These are phyloP conservation scores for Spheniscus humboldti DNA, from an alignment of 2,797 vertebrate species.

Conservation along the genomic window DNA sequence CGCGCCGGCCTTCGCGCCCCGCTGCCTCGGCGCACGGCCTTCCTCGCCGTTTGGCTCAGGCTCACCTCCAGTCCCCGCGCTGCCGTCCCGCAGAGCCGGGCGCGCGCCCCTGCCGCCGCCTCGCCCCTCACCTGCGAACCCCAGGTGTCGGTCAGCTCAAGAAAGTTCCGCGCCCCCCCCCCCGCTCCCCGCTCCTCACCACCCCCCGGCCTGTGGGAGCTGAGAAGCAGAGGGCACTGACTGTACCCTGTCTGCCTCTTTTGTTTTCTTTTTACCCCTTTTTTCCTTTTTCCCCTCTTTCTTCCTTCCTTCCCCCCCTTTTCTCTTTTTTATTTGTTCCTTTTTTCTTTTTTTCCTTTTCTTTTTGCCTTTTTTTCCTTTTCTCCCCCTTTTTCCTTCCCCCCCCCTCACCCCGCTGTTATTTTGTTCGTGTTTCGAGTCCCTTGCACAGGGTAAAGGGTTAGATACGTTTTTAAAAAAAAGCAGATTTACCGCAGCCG, in stretches of 20 bases:
- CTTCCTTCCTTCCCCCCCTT: too few relatives aligned
- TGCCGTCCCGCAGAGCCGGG: accelerated
- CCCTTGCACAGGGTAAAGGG: background rate
- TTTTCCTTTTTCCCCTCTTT: accelerated
- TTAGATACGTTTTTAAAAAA: background rate
- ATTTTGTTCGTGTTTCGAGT: background rate
- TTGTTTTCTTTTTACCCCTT: accelerated
- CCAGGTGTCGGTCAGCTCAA: accelerated
- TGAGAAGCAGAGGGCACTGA: background rate
- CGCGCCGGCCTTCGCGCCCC: accelerated
- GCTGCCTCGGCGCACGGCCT: background rate
- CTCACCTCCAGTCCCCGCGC: accelerated
- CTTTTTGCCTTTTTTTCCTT: too few relatives aligned
- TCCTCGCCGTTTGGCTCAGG: accelerated
- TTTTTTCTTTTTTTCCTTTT: too few relatives aligned
- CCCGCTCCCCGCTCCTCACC: background rate
- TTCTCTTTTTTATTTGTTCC: too few relatives aligned
- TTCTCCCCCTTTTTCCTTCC: too few relatives aligned
- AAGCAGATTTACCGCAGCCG: background rate
- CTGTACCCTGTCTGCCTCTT: background rate
- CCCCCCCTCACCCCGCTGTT: background rate
- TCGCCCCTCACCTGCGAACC: accelerated
- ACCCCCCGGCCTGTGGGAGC: background rate
- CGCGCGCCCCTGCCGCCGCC: accelerated
- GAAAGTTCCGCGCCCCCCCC: too few relatives aligned